phyloP scores from a whole-genome alignment of 1,140 invertebrate genomes.

The Phocides pigmalion region DNA sequence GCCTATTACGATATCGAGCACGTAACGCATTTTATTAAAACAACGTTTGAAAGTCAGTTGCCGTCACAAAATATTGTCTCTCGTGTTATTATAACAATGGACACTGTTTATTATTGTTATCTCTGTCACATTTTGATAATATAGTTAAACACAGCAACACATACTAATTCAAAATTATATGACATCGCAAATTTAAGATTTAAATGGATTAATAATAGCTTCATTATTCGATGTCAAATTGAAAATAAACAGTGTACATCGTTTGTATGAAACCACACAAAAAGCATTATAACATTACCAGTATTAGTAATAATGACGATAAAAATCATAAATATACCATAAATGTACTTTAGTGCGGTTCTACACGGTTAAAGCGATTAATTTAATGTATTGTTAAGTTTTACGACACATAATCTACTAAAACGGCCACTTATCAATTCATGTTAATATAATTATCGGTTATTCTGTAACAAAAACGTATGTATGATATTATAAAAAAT shows the following conservation, averaged over 20 bases:
- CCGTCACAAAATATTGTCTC: too few species aligned
- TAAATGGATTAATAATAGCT: too few species aligned
- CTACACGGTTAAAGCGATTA: conserved; percentile 9
- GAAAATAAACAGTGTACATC: neutral
- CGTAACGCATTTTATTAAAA: too few species aligned
- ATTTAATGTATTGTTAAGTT: conserved; percentile 14
- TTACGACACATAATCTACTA: conserved; percentile 14
- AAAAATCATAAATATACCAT: conserved; percentile 12
- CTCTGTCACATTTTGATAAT: too few species aligned
- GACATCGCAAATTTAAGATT: too few species aligned
- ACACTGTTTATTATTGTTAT: too few species aligned
- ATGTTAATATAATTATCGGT: conserved; percentile 14
- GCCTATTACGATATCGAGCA: too few species aligned
- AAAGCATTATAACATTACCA: conserved; percentile 7
- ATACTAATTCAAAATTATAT: too few species aligned
- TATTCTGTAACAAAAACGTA: neutral
- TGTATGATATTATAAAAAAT: conserved; percentile 8
- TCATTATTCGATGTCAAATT: too few species aligned
- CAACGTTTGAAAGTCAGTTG: too few species aligned
- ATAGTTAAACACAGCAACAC: too few species aligned
- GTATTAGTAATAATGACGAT: conserved; percentile 5
- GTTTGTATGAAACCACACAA: conserved; percentile 2
- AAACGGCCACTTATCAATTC: conserved; percentile 16
- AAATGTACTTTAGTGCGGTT: conserved; percentile 3
- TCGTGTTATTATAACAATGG: too few species aligned